Percentiles rank a stretch among this genome's conserved stretches.
Evolutionary conservation across 2,113 vertebrate species (phyloP).

Genomic region (Suncus etruscus): DNA sequence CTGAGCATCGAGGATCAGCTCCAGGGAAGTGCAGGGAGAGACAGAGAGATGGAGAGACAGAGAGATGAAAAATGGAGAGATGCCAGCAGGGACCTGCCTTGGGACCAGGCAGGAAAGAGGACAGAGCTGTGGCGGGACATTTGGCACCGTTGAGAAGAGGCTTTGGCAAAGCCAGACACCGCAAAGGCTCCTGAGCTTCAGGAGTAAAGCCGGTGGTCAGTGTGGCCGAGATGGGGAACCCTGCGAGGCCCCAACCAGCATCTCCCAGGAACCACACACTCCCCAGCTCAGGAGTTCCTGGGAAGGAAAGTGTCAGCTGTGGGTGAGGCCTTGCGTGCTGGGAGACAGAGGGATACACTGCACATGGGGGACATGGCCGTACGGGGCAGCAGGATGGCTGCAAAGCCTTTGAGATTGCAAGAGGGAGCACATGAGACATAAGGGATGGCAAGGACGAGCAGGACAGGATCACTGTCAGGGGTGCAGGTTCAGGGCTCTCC

Average conservation of each 20-base stretch:
- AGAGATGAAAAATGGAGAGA: background rate
- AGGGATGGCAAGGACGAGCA: background rate
- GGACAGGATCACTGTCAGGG: slow-evolving; percentile 49
- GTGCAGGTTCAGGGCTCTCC: background rate
- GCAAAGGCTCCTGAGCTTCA: background rate
- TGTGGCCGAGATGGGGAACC: background rate
- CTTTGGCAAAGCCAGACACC: slow-evolving; percentile 72
- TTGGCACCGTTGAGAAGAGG: slow-evolving; percentile 88
- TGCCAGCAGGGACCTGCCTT: background rate
- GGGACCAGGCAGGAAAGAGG: slow-evolving; percentile 33
- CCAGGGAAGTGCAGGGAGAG: background rate
- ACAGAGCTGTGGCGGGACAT: slow-evolving; percentile 84
- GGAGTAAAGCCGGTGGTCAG: slow-evolving; percentile 59
- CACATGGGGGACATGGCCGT: slow-evolving; percentile 62
- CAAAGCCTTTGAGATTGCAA: slow-evolving; percentile 61
- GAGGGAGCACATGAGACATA: slow-evolving; percentile 49
- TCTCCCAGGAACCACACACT: background rate
- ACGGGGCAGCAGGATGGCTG: slow-evolving; percentile 50
- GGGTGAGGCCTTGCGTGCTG: slow-evolving; percentile 59
- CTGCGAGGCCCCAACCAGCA: fast-evolving
- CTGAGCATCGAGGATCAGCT: slow-evolving; percentile 70
- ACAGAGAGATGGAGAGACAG: background rate
- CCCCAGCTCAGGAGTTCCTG: background rate
- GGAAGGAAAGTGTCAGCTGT: background rate
- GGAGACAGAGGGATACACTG: background rate